These are phyloP conservation scores for Euthynnus affinis DNA, from an alignment of 2,797 vertebrate species.

Conservation along the genomic window DNA sequence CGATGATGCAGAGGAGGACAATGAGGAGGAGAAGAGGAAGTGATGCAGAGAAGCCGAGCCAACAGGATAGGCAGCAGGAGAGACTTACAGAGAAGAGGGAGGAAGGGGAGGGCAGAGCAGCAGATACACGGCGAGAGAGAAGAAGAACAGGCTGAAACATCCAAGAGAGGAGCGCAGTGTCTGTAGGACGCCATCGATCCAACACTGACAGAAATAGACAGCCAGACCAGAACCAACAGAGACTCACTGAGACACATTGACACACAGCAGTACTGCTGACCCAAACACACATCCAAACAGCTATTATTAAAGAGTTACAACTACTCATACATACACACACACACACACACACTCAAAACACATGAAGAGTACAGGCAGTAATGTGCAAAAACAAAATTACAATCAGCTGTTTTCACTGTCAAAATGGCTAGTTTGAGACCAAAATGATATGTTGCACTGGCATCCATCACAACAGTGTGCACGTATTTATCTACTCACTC, in stretches of 20 bases:
- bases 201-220: slow-evolving; percentile 71
- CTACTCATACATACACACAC: slow-evolving; percentile 26
- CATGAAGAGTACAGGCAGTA: background rate
- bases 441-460: background rate
- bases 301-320: background rate
- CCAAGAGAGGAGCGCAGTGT: slow-evolving; percentile 56
- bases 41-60: slow-evolving; percentile 48
- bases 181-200: slow-evolving; percentile 72
- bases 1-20: slow-evolving; percentile 53
- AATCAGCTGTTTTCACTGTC: background rate
- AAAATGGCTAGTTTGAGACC: background rate
- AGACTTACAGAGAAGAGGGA: slow-evolving; percentile 30
- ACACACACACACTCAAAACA: slow-evolving; percentile 2
- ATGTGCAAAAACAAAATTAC: background rate
- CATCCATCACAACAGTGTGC: background rate
- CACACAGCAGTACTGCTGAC: slow-evolving; percentile 52
- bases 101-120: slow-evolving; percentile 34
- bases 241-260: slow-evolving; percentile 39
- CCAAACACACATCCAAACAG: slow-evolving; percentile 42
- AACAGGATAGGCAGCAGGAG: slow-evolving; percentile 26
- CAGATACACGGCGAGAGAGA: slow-evolving; percentile 34
- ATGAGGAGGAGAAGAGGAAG: slow-evolving; percentile 55
- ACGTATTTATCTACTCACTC: background rate
- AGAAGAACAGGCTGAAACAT: slow-evolving; percentile 53
- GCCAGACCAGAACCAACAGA: slow-evolving; percentile 59